These are phyloP conservation scores for Thunnus thynnus DNA, from an alignment of 2,113 vertebrate species.

Conservation along the genomic window DNA sequence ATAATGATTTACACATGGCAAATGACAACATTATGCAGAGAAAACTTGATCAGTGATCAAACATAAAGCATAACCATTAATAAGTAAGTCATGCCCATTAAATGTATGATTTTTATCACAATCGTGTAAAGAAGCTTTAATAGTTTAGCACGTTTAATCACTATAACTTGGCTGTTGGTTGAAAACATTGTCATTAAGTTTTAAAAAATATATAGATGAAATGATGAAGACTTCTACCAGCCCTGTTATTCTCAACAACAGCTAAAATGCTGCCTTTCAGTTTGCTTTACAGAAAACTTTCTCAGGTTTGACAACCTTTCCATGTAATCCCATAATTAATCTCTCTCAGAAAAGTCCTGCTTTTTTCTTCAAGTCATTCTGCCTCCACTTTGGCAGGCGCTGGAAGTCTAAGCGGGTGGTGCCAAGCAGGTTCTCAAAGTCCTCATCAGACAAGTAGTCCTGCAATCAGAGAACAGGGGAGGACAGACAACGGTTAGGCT, in stretches of 20 bases:
- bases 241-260: conserved; percentile 2
- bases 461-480: conserved; percentile 61
- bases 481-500: conserved; percentile 34
- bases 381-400: conserved; percentile 92
- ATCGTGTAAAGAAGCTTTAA: not conserved
- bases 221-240: not conserved
- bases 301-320: not conserved
- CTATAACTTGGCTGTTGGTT: not conserved
- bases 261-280: not conserved
- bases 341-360: conserved; percentile 89
- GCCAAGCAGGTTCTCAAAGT: conserved; percentile 90
- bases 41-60: conserved; percentile 22
- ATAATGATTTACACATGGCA: conserved; percentile 22
- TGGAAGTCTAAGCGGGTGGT: conserved; percentile 88
- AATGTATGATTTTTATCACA: not conserved
- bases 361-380: conserved; percentile 91
- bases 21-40: not conserved
- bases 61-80: conserved; percentile 37
- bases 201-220: not conserved
- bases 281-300: not conserved
- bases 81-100: not conserved
- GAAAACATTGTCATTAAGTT: not conserved
- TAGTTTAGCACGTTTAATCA: conserved; percentile 13
- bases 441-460: conserved; percentile 89
- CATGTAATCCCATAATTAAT: not conserved